Evolutionary conservation across 1,140 invertebrate species (phyloP).

Genomic region (Ceratitis capitata): DNA sequence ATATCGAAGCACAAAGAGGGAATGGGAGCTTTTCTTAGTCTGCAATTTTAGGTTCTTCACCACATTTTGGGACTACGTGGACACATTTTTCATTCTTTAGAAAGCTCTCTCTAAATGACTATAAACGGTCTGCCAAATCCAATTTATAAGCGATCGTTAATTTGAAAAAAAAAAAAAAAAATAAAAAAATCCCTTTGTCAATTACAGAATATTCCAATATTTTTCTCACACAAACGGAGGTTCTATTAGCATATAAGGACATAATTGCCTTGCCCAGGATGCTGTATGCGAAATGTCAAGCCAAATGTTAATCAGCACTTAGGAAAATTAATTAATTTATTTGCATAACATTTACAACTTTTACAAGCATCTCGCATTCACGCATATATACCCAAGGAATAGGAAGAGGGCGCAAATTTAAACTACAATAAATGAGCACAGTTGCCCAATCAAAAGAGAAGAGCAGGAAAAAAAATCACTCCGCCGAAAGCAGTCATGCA

Average conservation of each 20-base stretch:
- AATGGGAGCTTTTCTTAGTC: too few species aligned
- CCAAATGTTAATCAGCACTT: background rate
- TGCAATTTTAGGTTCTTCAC: too few species aligned
- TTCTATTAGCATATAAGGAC: background rate
- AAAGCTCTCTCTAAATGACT: too few species aligned
- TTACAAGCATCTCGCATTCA: background rate
- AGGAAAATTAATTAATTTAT: background rate
- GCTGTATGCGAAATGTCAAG: background rate
- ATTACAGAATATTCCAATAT: too few species aligned
- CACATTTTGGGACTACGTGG: too few species aligned
- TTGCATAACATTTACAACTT: conserved; percentile 7
- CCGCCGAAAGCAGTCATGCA: conserved; percentile 14
- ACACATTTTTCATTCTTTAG: too few species aligned
- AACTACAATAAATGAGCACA: conserved; percentile 5
- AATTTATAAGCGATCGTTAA: too few species aligned
- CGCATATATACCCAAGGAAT: background rate
- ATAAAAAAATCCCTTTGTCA: too few species aligned
- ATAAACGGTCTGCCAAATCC: too few species aligned
- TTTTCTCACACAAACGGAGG: too few species aligned
- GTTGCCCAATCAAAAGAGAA: background rate
- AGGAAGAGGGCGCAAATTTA: background rate
- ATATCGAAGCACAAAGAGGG: too few species aligned
- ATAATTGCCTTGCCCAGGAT: background rate
- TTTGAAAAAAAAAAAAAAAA: too few species aligned
- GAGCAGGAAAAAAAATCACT: background rate